These are phyloP conservation scores for Corvus moneduloides DNA, from an alignment of 2,113 vertebrate species.

Conservation along the genomic window DNA sequence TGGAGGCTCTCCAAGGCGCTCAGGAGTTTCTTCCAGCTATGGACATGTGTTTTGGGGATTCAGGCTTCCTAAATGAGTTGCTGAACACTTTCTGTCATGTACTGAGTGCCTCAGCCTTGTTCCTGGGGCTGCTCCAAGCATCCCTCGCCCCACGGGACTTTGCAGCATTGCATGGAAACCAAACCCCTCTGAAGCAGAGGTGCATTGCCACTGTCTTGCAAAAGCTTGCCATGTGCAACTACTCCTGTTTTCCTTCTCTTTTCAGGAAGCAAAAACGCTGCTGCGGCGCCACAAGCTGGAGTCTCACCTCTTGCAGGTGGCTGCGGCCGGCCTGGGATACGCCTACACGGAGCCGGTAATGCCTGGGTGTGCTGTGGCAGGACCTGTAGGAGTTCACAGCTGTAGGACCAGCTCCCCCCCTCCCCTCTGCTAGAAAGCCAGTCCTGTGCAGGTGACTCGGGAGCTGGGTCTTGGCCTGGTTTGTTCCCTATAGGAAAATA, in stretches of 20 bases:
- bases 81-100: background rate
- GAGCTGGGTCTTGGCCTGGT: background rate
- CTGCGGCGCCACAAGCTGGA: constrained; percentile 85
- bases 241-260: background rate
- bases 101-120: background rate
- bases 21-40: background rate
- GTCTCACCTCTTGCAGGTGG: constrained; percentile 81
- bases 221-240: background rate
- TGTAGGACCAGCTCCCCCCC: background rate
- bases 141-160: fast-evolving
- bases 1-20: background rate
- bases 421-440: background rate
- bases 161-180: background rate
- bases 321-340: constrained; percentile 80
- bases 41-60: background rate
- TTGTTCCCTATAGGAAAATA: background rate
- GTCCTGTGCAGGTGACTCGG: background rate
- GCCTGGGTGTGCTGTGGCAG: background rate
- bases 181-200: background rate
- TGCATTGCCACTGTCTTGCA: background rate
- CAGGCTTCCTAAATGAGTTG: background rate
- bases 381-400: background rate
- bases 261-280: constrained; percentile 78
- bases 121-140: background rate
- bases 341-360: constrained; percentile 85